Percentiles rank a stretch among this genome's conserved stretches.
These are phyloP conservation scores for Ricordea florida DNA, from an alignment of 92 coral and sea anemone genomes.

Conservation along the genomic window DNA sequence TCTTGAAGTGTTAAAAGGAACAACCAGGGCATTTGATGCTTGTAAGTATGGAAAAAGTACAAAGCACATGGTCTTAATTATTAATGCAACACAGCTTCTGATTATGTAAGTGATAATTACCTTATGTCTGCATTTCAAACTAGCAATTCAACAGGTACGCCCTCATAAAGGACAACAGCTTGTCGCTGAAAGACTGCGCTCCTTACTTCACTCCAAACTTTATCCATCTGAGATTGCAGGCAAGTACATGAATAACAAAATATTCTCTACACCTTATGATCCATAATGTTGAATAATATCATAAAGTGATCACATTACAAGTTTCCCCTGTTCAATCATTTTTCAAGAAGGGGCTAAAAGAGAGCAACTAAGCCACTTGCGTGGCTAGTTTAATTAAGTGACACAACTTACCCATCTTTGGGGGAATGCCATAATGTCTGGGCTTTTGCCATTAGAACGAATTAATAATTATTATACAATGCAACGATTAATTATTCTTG, in stretches of 20 bases:
- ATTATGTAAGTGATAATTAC: too few species aligned
- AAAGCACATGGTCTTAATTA: not conserved
- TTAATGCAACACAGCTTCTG: not conserved
- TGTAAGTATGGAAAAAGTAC: slow-evolving; percentile 27
- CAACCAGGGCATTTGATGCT: slow-evolving; percentile 88
- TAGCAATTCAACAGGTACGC: slow-evolving; percentile 78
- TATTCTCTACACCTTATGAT: not conserved
- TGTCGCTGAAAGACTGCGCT: slow-evolving; percentile 86
- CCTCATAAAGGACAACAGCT: slow-evolving; percentile 88
- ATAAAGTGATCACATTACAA: not conserved
- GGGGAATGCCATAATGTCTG: too few species aligned
- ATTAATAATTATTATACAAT: too few species aligned
- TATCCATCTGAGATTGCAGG: slow-evolving; percentile 96
- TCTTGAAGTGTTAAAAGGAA: slow-evolving; percentile 89
- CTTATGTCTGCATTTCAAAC: too few species aligned
- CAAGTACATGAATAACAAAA: not conserved
- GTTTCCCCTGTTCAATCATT: too few species aligned
- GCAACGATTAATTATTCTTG: not conserved
- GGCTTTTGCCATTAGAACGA: too few species aligned
- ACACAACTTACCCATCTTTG: too few species aligned
- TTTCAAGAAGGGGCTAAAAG: too few species aligned
- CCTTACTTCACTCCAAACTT: slow-evolving; percentile 73
- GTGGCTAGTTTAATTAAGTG: too few species aligned
- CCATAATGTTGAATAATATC: not conserved
- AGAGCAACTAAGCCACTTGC: too few species aligned